Evolutionary conservation across 2,888 invertebrate genomes (phyloP), one percentile per base, ranked within the genome.

Genomic region (Drosophila histrio): DNA sequence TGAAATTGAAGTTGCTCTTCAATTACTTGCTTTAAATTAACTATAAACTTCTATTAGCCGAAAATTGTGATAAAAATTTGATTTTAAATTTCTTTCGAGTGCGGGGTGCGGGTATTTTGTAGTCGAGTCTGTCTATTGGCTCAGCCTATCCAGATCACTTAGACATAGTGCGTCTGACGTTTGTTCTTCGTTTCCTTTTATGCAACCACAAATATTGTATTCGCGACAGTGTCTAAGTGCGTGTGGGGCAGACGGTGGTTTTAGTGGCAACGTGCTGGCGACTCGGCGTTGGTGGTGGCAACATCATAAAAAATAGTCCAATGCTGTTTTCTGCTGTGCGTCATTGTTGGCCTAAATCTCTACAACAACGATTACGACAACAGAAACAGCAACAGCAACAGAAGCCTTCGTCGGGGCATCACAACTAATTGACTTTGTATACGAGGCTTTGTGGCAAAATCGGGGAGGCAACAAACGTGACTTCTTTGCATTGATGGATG

Each of bases 331-430:
- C 58, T 38, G 57, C 67, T 83, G 84, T 83, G 83, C 83, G 83
- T 83, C 83, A 86, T 78, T 86, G 78, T 80, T 86, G 83, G 87
- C 83, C 83, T 86, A 78, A 72, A 83, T 77, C 75, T 76, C 28
- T 32, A 67, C 68, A 69, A 56, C 58, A 79, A 58, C 56, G 22
- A 13, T 32, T 46, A 7, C 32, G 41, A 21, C 36, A 56, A 19
- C 15, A 41, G 3, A 24, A 61, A 32, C 17, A 53, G 19, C 38
- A 30, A 41, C 56, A 61, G 60, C 41, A 59, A 15, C 9, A 17
- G 32, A 17, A 72, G 69, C 60, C 74, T 73, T 68, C 56, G 69
- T 21, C 59, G 74, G 43, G 61, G 73, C 86, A 82, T 80, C 84
- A 77, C 78, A 78, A 84, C 87, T 83, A 78, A 83, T 83, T 83